Evolutionary conservation across 2,888 invertebrate species (phyloP), one percentile per base, ranked within the genome.

Genomic region (Fragum fragum): DNA sequence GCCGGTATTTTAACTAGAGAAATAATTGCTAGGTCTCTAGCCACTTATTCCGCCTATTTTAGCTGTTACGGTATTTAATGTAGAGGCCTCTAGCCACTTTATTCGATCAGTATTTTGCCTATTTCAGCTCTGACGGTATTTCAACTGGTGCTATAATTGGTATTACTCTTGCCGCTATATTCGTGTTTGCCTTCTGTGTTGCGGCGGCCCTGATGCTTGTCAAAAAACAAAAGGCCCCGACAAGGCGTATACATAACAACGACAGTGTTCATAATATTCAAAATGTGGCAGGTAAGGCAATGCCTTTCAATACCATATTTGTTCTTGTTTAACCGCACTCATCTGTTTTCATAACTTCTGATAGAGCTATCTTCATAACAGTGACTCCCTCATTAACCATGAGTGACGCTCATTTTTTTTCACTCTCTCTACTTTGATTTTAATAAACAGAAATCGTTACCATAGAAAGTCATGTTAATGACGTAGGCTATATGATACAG

Each of bases 101-200:
- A n/a, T 66, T 66, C 26, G 66, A 36, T 36, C 3, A 36, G 3
- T 9, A 36, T 36, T 36, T n/a, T 3, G 9, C 3, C 9, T n/a
- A 47, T 47, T 47, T 47, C 66, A 66, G 66, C 23, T 66, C 66
- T 21, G 66, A 66, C 18, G 66, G 66, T 21, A 66, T 66, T 23
- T 42, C 66, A 9, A 66, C 42, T 16, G 66, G 66, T 66, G 66
- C 66, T 66, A 66, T 66, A 66, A 66, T 66, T 42, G 66, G 66
- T 9, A 66, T 66, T n/a, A 66, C 42, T 16, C 66, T 66, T 66
- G 66, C 66, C 26, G 39, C 66, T 2, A 42, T 66, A n/a, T 66
- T 66, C 26, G 66, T 66, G 21, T 26, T 66, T 11, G 66, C 66
- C 21, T 23, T 66, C 23, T 66, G 66, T 23, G 39, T 42, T 9